Base-by-base conservation (phyloP, 2,797 vertebrate genomes). In the Leontocebus nigricollis region DNA sequence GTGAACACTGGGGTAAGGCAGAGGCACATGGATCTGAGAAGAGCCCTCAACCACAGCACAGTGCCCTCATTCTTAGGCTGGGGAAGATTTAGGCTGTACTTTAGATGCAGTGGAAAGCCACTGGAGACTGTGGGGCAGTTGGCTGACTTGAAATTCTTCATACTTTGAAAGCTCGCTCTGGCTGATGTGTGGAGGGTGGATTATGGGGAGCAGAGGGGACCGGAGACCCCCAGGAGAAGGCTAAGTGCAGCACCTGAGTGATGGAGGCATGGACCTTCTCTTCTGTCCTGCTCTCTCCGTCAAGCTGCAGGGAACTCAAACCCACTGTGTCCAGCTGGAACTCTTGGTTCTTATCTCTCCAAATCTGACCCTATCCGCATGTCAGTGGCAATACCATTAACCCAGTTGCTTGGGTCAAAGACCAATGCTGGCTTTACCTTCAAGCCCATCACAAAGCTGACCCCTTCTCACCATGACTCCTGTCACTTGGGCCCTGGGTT, bases 1-100 rank as follows among this genome's bases (percentile, higher is more conserved):
- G 27, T 17, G 72, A 76, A 11, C 48, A 7, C 17, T 9, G 1
- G 33, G n/a, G 20, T 10, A 1, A 1, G 1, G 39, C 30, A 33
- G n/a, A 14, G 33, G 73, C 22, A 12, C 0, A 36, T n/a, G 46
- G 9, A 15, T 11, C 26, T 1, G 59, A 14, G 24, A 39, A 44
- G 30, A 26, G n/a, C 64, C 33, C 14, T 30, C 24, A 0, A 2
- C 36, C 26, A 2, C 24, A 22, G 24, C 88, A 3, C 6, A 0
- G 36, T 19, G 12, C n/a, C 46, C 44, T 19, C 8, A 2, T 33
- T 26, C 3, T 12, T 5, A 7, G 50, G 30, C 73, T 46, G 13
- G 1, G 80, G 22, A 20, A 44, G 55, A 6, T 33, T 17, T 24
- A 19, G 79, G 27, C 27, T 11, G 2, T 9, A 4, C 44, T 39